phyloP scores from a whole-genome alignment of 37 sponge, comb jelly and placozoan genomes.

The Diacarnus erythraeanus region DNA sequence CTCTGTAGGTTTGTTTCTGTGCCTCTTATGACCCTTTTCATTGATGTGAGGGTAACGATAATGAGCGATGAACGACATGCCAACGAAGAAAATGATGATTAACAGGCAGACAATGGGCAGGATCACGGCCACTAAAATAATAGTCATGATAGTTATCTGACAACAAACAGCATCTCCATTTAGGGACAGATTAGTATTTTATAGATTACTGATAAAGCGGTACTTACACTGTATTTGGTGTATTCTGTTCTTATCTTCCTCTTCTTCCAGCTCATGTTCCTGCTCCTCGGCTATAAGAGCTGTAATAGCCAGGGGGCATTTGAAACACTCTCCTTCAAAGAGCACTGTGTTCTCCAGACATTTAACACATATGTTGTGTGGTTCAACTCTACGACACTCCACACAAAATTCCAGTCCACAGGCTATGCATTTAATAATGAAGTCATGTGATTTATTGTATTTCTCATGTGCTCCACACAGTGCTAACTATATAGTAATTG shows the following conservation, averaged over 20 bases:
- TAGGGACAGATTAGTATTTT: too few species aligned
- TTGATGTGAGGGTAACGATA: conserved; percentile 66
- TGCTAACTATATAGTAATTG: too few species aligned
- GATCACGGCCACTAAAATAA: conserved; percentile 44
- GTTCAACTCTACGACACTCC: not conserved
- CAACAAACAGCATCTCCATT: too few species aligned
- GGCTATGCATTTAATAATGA: too few species aligned
- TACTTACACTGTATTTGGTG: not conserved
- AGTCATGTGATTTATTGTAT: too few species aligned
- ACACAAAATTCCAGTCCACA: conserved; percentile 48
- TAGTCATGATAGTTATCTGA: not conserved
- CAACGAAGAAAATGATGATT: conserved; percentile 44
- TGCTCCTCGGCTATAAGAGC: conserved; percentile 4
- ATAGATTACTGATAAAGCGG: too few species aligned
- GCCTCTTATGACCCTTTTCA: conserved; percentile 42
- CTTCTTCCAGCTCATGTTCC: conserved; percentile 33
- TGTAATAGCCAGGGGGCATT: not conserved
- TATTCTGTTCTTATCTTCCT: conserved; percentile 4
- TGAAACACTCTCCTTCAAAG: conserved; percentile 14
- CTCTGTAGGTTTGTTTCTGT: conserved; percentile 22
- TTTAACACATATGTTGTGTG: not conserved
- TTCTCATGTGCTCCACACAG: too few species aligned
- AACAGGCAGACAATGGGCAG: conserved; percentile 58
- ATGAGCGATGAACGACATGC: conserved; percentile 64
- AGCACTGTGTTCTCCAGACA: conserved; percentile 11